Base-by-base conservation (phyloP, 2,797 vertebrate species). In the Notolabrus celidotus region DNA sequence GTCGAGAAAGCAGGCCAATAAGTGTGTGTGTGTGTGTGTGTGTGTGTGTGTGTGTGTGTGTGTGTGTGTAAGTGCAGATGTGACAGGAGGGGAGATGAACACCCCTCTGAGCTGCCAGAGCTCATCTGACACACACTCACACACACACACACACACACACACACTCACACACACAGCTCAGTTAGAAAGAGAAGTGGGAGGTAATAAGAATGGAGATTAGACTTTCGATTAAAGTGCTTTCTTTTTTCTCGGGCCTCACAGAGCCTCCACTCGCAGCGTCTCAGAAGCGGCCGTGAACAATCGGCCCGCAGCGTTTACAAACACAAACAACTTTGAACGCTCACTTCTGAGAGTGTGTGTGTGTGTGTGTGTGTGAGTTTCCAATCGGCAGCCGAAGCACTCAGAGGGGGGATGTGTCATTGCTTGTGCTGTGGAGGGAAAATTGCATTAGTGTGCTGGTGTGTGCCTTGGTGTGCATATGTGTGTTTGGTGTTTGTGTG, bases 201-300 rank as follows among this genome's bases (percentile, higher is more conserved):
- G 83, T 85, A 80, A 84, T 88, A 86, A 83, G 79, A 87, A 90
- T 82, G 82, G 79, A 87, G 87, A 91, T 89, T 82, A 85, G 83
- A 86, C 79, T 87, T 88, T 88, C 54, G 75, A 88, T 88, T 87
- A 85, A 86, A 85, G 65, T 56, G 64, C 61, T 80, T 67, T 86
- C 78, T 87, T 76, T 60, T 36, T 75, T 85, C 75, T 46, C 58
- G 36, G 67, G 65, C 58, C 67, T 77, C 71, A 75, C 76, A 66
- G 81, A 79, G 84, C 81, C 84, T 59, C 73, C 68, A 87, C 80
- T 80, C 49, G 3, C 41, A 59, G 77, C 36, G 14, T 63, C 79
- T 80, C 53, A 76, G 72, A 54, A 79, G 76, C 56, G 29, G 63
- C 69, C 65, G 67, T 55, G 65, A 74, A 82, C 70, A 69, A 79